Evolutionary conservation across 2,113 vertebrate genomes (phyloP), one percentile per base, ranked within the genome.

Genomic region (Pionites leucogaster): DNA sequence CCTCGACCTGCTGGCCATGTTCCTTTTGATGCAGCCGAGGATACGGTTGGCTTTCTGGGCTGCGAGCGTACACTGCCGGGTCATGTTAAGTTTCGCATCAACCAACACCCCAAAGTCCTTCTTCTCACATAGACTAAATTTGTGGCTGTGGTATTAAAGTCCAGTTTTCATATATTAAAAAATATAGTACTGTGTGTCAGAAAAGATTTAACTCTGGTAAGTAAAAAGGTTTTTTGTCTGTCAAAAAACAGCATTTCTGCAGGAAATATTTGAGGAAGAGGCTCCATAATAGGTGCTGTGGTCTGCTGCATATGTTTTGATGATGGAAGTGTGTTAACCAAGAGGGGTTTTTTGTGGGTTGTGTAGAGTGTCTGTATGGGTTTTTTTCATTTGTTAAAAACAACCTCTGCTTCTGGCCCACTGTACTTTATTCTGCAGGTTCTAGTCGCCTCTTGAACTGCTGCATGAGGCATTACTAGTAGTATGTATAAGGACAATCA

Each of bases 331-430:
- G 3, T 49, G 15, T 75, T 79, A 76, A 78, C 46, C 44, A 20
- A 60, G 17, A 2, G 0, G 1, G 3, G 0, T 1, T 19, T 20
- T 47, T 79, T 57, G 16, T 59, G n/a, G 33, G 9, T 70, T 57
- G 5, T 17, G 17, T 64, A 25, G 50, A 37, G 31, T 42, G 14
- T 71, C 12, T 78, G 2, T 64, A 14, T 39, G 33, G 3, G 4
- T 50, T 44, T 41, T 71, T 71, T 47, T 10, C 20, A 23, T 35
- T 41, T 52, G 7, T 85, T 70, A 59, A 50, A 84, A 69, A 20
- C 9, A 35, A 3, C 1, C 7, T 47, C n/a, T 59, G 11, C 9
- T 16, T 33, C 5, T 17, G 68, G 4, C 33, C 7, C 4, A 5
- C 52, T 29, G 4, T 87, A 24, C 60, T 77, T 65, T n/a, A 62